Percentiles rank a stretch among this genome's conserved stretches.
Conservation (phyloP, 2,888 invertebrate species). For the Calliphora vomitoria region DNA sequence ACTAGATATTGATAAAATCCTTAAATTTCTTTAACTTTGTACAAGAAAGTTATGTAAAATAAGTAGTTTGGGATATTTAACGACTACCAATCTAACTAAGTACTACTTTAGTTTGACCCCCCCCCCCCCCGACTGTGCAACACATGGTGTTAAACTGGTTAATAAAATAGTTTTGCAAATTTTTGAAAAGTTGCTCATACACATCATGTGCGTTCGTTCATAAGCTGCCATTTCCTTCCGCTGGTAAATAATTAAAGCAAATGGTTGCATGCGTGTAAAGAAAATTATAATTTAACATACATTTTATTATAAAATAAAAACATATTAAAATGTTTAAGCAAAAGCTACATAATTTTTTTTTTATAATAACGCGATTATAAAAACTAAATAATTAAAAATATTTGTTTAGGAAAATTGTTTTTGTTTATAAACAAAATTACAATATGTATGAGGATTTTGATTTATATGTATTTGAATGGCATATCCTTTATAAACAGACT, state of each 20-base stretch:
- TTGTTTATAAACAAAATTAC: too few relatives aligned
- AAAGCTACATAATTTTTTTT: neutral
- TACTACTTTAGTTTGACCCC: neutral
- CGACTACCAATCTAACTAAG: too few relatives aligned
- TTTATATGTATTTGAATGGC: neutral
- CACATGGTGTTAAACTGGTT: neutral
- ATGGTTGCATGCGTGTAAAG: constrained; percentile 33
- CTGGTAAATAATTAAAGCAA: neutral
- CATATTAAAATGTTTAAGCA: neutral
- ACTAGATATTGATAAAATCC: too few relatives aligned
- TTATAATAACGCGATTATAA: neutral
- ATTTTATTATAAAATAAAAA: constrained; percentile 15
- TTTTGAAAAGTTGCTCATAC: neutral
- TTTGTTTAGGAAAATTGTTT: neutral
- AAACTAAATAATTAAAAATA: neutral
- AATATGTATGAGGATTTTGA: neutral
- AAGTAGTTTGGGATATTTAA: too few relatives aligned
- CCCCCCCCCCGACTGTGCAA: neutral
- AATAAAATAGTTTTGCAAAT: neutral
- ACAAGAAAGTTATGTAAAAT: too few relatives aligned
- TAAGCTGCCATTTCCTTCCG: constrained; percentile 66
- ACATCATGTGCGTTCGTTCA: constrained; percentile 38
- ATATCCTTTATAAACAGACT: neutral
- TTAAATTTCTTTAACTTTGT: too few relatives aligned
- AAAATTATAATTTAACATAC: constrained; percentile 4